Evolutionary conservation across 2,113 vertebrate genomes (phyloP).

Genomic region (Vidua chalybeata): DNA sequence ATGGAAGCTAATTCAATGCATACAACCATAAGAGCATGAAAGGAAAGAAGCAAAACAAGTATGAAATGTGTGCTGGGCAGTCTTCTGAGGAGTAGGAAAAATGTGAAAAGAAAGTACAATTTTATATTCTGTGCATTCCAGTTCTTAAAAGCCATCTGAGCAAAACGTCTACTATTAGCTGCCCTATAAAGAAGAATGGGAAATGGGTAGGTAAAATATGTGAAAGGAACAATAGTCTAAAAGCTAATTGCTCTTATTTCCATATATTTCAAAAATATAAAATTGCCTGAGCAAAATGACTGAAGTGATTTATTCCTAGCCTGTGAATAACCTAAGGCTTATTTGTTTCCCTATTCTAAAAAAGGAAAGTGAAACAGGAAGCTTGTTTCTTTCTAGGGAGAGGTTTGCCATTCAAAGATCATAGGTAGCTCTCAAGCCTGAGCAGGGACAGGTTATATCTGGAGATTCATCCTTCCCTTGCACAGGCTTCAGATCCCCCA

Average conservation of each 20-base stretch:
- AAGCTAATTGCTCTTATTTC: conserved; percentile 30
- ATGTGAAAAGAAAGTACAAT: neutral
- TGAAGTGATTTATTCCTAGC: neutral
- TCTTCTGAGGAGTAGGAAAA: neutral
- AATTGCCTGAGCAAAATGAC: neutral
- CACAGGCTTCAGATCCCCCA: neutral
- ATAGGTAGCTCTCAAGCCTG: neutral
- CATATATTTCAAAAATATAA: neutral
- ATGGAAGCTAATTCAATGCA: neutral
- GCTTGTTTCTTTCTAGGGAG: neutral
- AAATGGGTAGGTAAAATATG: neutral
- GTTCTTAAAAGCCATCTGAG: neutral
- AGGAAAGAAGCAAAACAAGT: neutral
- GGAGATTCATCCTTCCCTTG: neutral
- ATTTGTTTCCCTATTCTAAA: neutral
- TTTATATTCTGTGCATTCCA: neutral
- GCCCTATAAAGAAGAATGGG: neutral
- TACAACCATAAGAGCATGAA: neutral
- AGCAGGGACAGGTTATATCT: neutral
- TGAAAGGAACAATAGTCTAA: neutral
- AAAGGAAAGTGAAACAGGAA: neutral
- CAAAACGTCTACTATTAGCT: neutral
- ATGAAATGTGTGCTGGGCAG: neutral
- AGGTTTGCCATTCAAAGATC: neutral
- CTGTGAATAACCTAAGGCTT: neutral